Base-by-base conservation (phyloP, 1,140 invertebrate species). In the Philotrypesis tridentata region DNA sequence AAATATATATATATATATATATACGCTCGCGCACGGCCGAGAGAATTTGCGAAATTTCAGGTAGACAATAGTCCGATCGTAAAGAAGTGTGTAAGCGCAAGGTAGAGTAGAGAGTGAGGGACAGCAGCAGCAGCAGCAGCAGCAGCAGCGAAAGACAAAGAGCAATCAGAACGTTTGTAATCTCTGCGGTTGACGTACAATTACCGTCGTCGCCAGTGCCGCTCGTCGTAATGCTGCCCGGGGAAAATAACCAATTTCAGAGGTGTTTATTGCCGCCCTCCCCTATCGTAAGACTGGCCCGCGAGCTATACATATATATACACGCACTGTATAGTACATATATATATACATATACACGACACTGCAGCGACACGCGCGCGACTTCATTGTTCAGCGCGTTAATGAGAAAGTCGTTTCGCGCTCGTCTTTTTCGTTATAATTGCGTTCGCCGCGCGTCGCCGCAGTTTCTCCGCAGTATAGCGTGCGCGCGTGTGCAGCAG, bases 241-340 rank as follows among this genome's bases (percentile, higher is more conserved):
- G 84, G 84, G 84, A 90, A 89, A 89, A 89, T 89, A 89, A 89
- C 89, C 86, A 89, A 89, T 89, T 89, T 79, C 85, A 87, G 80
- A 88, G 87, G 87, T 88, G 87, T 89, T 89, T 88, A 89, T 88
- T 89, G 85, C 85, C 84, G 78, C 71, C 33, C 71, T 7, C 21
- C 74, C n/a, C n/a, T n/a, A 33, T 29, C 25, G 71, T 60, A 71
- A 71, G 55, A 75, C 25, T 68, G 21, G 27, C 72, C n/a, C 72
- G 40, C 55, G 25, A 75, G 29, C 72, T 74, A 75, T 72, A 21
- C n/a, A 37, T 37, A 37, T 37, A 37, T 43, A 43, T 27, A 72
- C 72, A 27, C 79, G 33, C 14, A 43, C 85, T 63, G 4, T 43
- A 37, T 37, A 37, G n/a, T 37, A 37, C 8, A 37, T 37, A 37